These are phyloP conservation scores for Orius insidiosus DNA, from an alignment of 1,140 invertebrate species.

Conservation along the genomic window DNA sequence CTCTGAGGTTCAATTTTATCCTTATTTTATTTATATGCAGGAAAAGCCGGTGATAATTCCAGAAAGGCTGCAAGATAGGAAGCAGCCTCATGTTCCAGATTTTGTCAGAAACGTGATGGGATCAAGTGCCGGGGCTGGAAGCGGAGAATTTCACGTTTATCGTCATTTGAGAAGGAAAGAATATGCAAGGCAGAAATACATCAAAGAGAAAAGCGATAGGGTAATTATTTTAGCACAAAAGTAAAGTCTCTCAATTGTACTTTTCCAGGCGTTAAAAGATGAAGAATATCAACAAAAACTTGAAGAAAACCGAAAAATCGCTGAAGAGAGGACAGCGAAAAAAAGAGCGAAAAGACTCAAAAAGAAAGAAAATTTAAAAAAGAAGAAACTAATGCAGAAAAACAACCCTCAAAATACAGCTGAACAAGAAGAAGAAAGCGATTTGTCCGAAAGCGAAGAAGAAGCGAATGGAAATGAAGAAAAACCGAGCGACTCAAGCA, in stretches of 20 bases:
- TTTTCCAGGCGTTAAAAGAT: constrained; percentile 55
- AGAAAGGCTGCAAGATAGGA: constrained; percentile 58
- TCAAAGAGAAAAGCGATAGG: constrained; percentile 70
- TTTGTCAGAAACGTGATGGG: constrained; percentile 99
- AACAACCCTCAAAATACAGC: too few relatives aligned
- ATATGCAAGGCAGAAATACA: constrained; percentile 84
- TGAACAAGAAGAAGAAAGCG: too few relatives aligned
- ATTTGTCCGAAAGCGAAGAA: too few relatives aligned
- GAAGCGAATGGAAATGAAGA: too few relatives aligned
- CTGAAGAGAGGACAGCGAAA: constrained; percentile 68
- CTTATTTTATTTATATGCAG: too few relatives aligned
- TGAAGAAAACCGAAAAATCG: constrained; percentile 54
- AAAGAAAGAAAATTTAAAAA: constrained; percentile 45
- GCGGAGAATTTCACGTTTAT: constrained; percentile 97
- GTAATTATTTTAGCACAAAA: too few relatives aligned
- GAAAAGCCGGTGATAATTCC: constrained; percentile 79
- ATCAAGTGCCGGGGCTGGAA: constrained; percentile 92
- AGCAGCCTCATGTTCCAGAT: constrained; percentile 63
- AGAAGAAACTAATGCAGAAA: constrained; percentile 18
- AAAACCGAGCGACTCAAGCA: too few relatives aligned
- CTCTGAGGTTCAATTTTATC: too few relatives aligned
- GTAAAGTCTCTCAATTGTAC: too few relatives aligned
- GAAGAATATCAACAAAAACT: constrained; percentile 65
- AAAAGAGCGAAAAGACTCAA: constrained; percentile 65
- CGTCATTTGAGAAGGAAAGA: constrained; percentile 84